phyloP scores from a whole-genome alignment of 2,113 vertebrate genomes.

The Oxyura jamaicensis region DNA sequence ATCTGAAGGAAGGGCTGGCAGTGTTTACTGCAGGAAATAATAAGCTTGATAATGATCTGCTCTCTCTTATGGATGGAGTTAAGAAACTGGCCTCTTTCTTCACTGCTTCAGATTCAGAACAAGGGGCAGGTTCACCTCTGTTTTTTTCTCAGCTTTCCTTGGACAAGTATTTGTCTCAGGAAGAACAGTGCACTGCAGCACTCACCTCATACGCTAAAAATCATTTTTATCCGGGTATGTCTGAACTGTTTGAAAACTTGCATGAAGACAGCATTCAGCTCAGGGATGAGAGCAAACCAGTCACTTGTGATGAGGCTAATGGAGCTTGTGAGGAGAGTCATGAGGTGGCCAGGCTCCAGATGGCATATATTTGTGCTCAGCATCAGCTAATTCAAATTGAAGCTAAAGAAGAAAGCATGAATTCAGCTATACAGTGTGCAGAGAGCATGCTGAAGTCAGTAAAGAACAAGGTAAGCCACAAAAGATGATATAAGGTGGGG shows the following conservation, averaged over 20 bases:
- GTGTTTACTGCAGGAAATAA: constrained; percentile 74
- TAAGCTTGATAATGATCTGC: constrained; percentile 78
- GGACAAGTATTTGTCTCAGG: constrained; percentile 84
- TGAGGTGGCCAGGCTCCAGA: constrained; percentile 85
- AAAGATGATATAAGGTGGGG: neutral
- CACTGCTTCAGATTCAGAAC: constrained; percentile 28
- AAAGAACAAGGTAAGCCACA: constrained; percentile 67
- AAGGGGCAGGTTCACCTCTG: neutral
- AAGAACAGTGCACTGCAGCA: constrained; percentile 85
- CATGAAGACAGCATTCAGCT: constrained; percentile 78
- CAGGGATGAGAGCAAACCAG: constrained; percentile 73
- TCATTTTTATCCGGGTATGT: constrained; percentile 77
- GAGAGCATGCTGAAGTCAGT: constrained; percentile 73
- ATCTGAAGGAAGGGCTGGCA: constrained; percentile 73
- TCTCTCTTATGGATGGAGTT: constrained; percentile 73
- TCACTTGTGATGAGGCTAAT: constrained; percentile 34
- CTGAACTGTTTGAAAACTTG: constrained; percentile 81
- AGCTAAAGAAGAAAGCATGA: constrained; percentile 79
- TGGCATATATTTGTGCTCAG: constrained; percentile 82
- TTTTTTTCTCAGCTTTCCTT: constrained; percentile 85
- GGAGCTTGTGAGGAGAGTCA: constrained; percentile 61
- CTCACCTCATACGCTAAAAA: constrained; percentile 79
- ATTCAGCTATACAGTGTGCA: constrained; percentile 78
- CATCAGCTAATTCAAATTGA: constrained; percentile 82
- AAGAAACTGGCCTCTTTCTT: constrained; percentile 78